Conservation (phyloP, 2,888 invertebrate genomes). For the Acanthopleura granulata region DNA sequence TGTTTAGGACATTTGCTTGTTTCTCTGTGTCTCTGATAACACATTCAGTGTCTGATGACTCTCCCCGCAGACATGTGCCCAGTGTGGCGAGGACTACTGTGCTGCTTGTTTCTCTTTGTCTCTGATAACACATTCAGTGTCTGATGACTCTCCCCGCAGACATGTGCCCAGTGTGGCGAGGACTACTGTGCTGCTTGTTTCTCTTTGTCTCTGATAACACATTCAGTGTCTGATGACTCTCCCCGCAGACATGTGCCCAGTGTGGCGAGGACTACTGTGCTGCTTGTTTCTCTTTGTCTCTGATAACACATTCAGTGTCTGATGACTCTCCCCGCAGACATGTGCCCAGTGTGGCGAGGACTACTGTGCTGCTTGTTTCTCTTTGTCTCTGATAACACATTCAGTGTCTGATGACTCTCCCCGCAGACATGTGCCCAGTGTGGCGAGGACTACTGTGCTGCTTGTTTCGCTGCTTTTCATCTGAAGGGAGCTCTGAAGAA, state of each 20-base stretch:
- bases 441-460: constrained; percentile 67
- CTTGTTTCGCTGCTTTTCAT: constrained; percentile 69
- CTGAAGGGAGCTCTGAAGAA: constrained; percentile 68
- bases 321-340: constrained; percentile 50
- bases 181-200: constrained; percentile 68
- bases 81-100: constrained; percentile 69
- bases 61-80: constrained; percentile 61
- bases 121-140: no score
- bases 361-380: constrained; percentile 68
- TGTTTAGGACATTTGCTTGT: no score
- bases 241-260: constrained; percentile 64
- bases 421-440: constrained; percentile 67
- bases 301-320: no score
- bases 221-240: no score
- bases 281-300: constrained; percentile 68
- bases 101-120: constrained; percentile 68
- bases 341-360: constrained; percentile 69
- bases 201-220: constrained; percentile 67
- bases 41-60: no score
- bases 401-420: no score
- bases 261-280: constrained; percentile 69
- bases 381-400: no score
- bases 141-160: constrained; percentile 51
- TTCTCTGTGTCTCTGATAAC: constrained; percentile 69
- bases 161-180: constrained; percentile 68